Evolutionary conservation across 2,113 vertebrate genomes (phyloP).

Genomic region (Atherinomorus stipes): DNA sequence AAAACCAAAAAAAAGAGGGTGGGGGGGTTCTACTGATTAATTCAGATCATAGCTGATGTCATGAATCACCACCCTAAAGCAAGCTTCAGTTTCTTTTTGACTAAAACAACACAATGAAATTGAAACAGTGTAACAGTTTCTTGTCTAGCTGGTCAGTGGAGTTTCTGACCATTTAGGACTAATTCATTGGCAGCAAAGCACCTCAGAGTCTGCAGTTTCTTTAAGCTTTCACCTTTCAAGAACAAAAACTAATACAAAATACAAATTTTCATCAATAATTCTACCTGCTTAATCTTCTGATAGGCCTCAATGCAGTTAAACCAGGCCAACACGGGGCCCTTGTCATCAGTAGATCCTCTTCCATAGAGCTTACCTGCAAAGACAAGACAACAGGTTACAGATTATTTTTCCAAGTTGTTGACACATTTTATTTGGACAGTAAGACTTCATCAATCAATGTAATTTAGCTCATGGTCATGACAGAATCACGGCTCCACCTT

Average conservation of each 20-base stretch:
- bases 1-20: no score
- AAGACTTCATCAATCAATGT: not conserved
- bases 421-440: not conserved
- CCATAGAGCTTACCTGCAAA: constrained; percentile 92
- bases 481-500: not conserved
- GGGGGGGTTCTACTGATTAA: no score
- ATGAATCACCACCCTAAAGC: not conserved
- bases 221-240: no score
- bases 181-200: no score
- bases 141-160: no score
- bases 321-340: constrained; percentile 96
- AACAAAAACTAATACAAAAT: no score
- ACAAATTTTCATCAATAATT: not conserved
- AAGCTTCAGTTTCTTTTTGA: not conserved
- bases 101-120: not conserved
- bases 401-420: not conserved
- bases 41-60: not conserved
- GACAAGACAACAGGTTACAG: not conserved
- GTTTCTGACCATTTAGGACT: no score
- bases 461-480: not conserved
- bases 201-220: no score
- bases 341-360: constrained; percentile 95
- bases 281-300: constrained; percentile 91
- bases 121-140: not conserved
- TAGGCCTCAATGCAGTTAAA: constrained; percentile 94